A percentile compares a stretch with the other conserved stretches of the same genome.
Conservation (phyloP, 2,797 vertebrate species). For the Lepilemur ruficaudatus region DNA sequence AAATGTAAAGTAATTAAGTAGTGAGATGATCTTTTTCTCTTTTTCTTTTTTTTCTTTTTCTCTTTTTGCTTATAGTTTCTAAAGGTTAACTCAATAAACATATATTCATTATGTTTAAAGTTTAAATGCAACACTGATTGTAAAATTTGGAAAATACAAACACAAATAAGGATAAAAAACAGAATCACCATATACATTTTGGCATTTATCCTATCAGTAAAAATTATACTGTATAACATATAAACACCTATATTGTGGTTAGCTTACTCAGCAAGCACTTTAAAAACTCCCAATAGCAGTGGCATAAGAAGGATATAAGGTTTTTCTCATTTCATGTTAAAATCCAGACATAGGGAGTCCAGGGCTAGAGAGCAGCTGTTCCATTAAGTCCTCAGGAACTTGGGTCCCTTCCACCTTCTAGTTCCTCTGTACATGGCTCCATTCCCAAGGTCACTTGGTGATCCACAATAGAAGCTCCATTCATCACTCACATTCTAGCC, state of each 20-base stretch:
- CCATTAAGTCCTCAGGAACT: not conserved
- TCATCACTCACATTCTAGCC: not conserved
- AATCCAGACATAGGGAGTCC: not conserved
- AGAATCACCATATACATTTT: not conserved
- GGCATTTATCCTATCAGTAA: not conserved
- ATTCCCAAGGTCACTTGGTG: not conserved
- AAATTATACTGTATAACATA: not conserved
- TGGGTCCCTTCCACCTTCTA: not conserved
- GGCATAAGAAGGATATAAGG: not conserved
- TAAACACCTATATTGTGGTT: not conserved
- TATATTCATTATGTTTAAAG: not conserved
- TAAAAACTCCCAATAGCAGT: not conserved
- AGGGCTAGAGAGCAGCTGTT: not conserved
- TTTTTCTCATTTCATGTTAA: not conserved
- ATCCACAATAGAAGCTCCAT: not conserved
- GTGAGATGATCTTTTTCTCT: not conserved
- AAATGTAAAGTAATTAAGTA: conserved; percentile 22
- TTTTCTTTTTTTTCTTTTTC: not conserved
- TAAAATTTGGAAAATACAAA: not conserved
- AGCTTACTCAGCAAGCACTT: not conserved
- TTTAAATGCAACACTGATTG: not conserved
- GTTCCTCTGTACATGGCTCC: not conserved
- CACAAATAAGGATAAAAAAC: not conserved
- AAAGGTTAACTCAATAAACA: conserved; percentile 13
- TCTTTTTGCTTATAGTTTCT: conserved; percentile 10